Evolutionary conservation across 2,888 invertebrate species (phyloP), one percentile per base, ranked within the genome.

Genomic region (Reticulitermes lucifugus): DNA sequence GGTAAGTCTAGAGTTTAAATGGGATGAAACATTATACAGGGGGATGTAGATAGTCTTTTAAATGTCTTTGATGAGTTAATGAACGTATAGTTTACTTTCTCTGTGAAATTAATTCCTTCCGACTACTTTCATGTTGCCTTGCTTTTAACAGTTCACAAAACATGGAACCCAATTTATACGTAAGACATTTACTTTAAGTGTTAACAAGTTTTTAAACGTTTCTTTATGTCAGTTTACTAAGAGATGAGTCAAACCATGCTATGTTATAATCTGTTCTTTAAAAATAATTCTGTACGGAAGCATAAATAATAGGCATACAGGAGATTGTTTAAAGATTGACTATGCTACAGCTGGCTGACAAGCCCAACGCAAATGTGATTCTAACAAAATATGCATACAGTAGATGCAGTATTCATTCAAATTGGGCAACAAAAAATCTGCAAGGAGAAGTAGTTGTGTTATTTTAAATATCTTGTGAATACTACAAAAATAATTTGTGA

Each of bases 401-500:
- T 65, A 85, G 85, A 87, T 87, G 86, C 87, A 86, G 75, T 86
- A 86, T 77, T 82, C 86, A 86, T 86, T 85, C 86, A 85, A 86
- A 73, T 84, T 73, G 43, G 85, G 73, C 46, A 84, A 71, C 46
- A 86, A 83, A 82, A 77, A 83, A 84, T 84, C 75, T 85, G 85
- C 84, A 86, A 85, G 83, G 83, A 86, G 85, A 86, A 86, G 84
- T 84, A 79, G 55, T 35, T 79, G 77, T 83, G 70, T 85, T 79
- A 41, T 77, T 85, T 83, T 83, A 70, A 75, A 70, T 77, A 79
- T 43, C 83, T 79, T 65, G 73, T 79, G 43, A 60, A 80, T 60
- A 73, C 81, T 70, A 59, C 25, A 70, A 84, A 71, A 55, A 86
- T 77, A 83, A 82, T 81, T 86, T 84, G 80, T 83, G 55, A 41